Conservation (phyloP, 1,140 invertebrate species). For the Hypothenemus hampei region DNA sequence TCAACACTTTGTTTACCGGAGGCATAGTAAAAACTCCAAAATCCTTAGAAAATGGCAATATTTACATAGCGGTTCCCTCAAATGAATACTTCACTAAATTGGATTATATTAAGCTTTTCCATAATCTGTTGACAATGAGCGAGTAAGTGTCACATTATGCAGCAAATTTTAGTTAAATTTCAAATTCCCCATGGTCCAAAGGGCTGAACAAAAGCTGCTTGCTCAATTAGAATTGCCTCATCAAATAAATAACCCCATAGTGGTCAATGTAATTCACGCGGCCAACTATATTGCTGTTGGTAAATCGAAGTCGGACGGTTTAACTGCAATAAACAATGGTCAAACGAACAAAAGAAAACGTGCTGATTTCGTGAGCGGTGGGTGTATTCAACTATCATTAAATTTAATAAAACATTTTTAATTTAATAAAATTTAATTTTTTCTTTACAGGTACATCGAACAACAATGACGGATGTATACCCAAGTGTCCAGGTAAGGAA, state of each 20-base stretch:
- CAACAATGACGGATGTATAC: too few species aligned
- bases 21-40: too few species aligned
- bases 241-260: not conserved
- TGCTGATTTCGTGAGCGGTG: too few species aligned
- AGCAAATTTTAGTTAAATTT: not conserved
- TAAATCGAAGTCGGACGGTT: not conserved
- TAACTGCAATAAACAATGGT: too few species aligned
- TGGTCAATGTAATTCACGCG: not conserved
- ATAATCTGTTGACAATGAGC: not conserved
- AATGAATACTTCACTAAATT: not conserved
- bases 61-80: not conserved
- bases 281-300: not conserved
- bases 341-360: too few species aligned
- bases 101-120: not conserved
- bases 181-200: too few species aligned
- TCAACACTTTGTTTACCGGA: too few species aligned
- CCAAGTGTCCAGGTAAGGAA: too few species aligned
- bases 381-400: too few species aligned
- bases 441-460: too few species aligned
- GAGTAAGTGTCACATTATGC: not conserved
- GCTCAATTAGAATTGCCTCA: not conserved
- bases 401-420: too few species aligned
- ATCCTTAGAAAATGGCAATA: not conserved
- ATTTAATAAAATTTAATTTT: too few species aligned
- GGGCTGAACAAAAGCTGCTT: not conserved